Base-by-base conservation (phyloP, 2,888 invertebrate species). In the Drosophila prolongata region DNA sequence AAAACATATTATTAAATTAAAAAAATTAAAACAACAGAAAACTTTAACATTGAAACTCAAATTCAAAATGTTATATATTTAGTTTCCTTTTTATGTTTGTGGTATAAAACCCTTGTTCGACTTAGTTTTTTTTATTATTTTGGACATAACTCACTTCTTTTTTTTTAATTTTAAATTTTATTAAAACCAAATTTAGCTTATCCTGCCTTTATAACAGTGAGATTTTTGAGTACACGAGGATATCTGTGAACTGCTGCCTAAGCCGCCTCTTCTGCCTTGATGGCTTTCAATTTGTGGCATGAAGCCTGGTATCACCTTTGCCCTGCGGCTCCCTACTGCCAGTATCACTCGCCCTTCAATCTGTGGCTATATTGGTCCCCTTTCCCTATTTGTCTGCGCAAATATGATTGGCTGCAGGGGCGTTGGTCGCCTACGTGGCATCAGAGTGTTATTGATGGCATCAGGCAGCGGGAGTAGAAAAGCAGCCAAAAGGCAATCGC, bases 221-320 rank as follows among this genome's bases (percentile, higher is more conserved):
- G 9, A 14, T n/a, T 13, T 13, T 11, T 0, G 1, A 40, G 62
- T 62, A 47, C 34, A 49, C 1, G 10, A 16, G 8, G 13, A 49
- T 58, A 44, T 46, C 54, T 56, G 49, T 55, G 75, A 65, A 72
- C 64, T 62, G 74, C 66, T 67, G 11, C 47, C 30, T 34, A 16
- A 14, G 47, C 34, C n/a, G 14, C 16, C 13, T 13, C n/a, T 24
- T 19, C 38, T 40, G 30, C 16, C 40, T 40, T 34, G 55, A 16
- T 53, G 65, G 89, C 71, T 75, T 86, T 86, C 75, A 75, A 70
- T 88, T 88, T 82, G 88, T 83, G 89, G 78, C 89, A 80, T 87
- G 76, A 80, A 75, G 84, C 74, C 84, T 61, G 83, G 87, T 80
- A 72, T 77, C 84, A 74, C 80, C 72, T 87, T 74, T 80, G 72